Percentiles rank a stretch among this genome's conserved stretches.
Evolutionary conservation across 1,140 invertebrate species (phyloP).

Genomic region (Cyphomyrmex costatus): DNA sequence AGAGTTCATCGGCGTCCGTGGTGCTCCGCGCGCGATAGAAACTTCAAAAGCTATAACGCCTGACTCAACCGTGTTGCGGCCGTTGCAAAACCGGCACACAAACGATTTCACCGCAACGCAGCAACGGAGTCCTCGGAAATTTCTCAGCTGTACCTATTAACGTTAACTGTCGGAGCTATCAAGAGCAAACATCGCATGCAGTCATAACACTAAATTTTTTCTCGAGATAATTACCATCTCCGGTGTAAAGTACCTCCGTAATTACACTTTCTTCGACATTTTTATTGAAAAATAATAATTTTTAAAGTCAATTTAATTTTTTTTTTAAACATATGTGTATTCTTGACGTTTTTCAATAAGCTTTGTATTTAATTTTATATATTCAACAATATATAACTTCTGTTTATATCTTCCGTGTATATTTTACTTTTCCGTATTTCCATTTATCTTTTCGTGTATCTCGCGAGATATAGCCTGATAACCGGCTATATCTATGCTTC

Average conservation of each 20-base stretch:
- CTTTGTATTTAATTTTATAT: neutral
- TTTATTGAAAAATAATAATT: neutral
- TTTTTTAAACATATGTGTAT: neutral
- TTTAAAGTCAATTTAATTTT: neutral
- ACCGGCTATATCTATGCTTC: no score
- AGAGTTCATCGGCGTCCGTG: conserved; percentile 55
- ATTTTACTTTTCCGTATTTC: conserved; percentile 1
- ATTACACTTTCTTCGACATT: neutral
- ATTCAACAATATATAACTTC: conserved; percentile 4
- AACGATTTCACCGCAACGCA: conserved; percentile 63
- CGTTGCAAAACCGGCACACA: conserved; percentile 59
- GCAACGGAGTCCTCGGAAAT: conserved; percentile 24
- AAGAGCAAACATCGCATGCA: conserved; percentile 31
- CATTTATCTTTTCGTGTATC: conserved; percentile 9
- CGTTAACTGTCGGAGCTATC: conserved; percentile 39
- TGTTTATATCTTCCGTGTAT: neutral
- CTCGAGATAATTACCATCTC: neutral
- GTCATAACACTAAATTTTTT: neutral
- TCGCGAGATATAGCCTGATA: conserved; percentile 20
- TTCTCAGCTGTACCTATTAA: conserved; percentile 45
- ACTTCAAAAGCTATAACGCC: conserved; percentile 44
- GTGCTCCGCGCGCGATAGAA: conserved; percentile 14
- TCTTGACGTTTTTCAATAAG: neutral
- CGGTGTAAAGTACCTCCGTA: neutral
- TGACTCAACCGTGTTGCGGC: conserved; percentile 55